These are phyloP conservation scores for Spilosoma lubricipeda DNA, from an alignment of 2,888 invertebrate genomes.

Conservation along the genomic window DNA sequence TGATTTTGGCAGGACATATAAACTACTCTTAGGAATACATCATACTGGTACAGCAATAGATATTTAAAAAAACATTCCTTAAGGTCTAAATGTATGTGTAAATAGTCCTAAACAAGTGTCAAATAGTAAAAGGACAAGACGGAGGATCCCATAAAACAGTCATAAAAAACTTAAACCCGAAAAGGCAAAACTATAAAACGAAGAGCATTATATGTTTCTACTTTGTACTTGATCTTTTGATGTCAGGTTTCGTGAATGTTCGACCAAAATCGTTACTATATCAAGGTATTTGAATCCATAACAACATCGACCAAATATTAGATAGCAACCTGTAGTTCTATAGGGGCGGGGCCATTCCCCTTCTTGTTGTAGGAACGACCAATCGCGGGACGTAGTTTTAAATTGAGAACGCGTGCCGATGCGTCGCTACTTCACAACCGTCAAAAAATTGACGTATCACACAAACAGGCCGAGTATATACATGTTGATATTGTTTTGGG, in stretches of 20 bases:
- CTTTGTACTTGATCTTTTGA: constrained; percentile 43
- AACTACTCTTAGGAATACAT: no score
- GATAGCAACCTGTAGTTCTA: constrained; percentile 57
- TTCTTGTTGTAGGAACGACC: constrained; percentile 52
- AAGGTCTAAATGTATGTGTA: no score
- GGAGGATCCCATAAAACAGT: background rate
- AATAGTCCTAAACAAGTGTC: background rate
- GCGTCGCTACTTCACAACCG: constrained; percentile 69
- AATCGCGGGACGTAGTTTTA: constrained; percentile 61
- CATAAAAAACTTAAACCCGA: constrained; percentile 13
- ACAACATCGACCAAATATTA: constrained; percentile 63
- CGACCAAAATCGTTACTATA: constrained; percentile 36
- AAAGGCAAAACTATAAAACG: constrained; percentile 8
- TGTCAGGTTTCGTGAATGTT: constrained; percentile 25
- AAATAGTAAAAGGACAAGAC: background rate
- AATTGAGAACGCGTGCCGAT: constrained; percentile 77
- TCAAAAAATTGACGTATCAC: constrained; percentile 76
- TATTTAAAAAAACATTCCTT: no score
- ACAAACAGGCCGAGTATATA: constrained; percentile 67
- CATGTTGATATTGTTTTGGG: constrained; percentile 50
- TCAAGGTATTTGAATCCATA: constrained; percentile 40
- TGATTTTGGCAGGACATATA: no score
- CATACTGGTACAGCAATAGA: no score
- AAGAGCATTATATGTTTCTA: constrained; percentile 11
- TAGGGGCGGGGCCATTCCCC: constrained; percentile 58